Evolutionary conservation across 2,113 vertebrate species (phyloP), one percentile per base, ranked within the genome.

Genomic region (Otocyon megalotis): DNA sequence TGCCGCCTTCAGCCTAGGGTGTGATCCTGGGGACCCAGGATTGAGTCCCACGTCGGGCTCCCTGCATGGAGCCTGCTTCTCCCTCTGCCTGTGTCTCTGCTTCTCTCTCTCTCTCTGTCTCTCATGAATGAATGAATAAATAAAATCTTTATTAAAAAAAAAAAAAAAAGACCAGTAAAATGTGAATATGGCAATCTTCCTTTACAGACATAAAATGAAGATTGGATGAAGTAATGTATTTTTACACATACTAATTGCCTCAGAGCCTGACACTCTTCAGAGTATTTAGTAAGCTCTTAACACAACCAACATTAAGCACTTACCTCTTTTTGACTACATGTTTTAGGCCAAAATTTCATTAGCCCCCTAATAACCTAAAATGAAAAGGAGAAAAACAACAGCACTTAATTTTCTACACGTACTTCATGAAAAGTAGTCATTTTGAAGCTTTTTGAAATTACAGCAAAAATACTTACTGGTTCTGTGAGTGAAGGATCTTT

Each of bases 271-370:
- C 77, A 24, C 43, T n/a, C 24, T 5, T 50, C 62, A 56, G 53
- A 88, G 71, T 17, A 53, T 20, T 80, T 24, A 35, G 43, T 26
- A 32, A 28, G n/a, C 43, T 83, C 54, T 26, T 69, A 71, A 56
- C 43, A 63, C 11, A 60, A 60, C 4, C 50, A n/a, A 97, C 14
- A 26, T 1, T 20, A 85, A 94, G 58, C 30, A 92, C 98, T 98
- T 98, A 99, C 99, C 99, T 99, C 99, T 98, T 99, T 99, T 98
- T 99, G 99, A 99, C 99, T 99, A 99, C 99, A 99, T 16, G 99
- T 99, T 99, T 99, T 99, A 90, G 99, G 99, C 99, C 99, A 99
- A 99, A 99, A 99, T 98, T 99, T 99, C 99, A 99, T 99, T 98
- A 99, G 99, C 76, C 99, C 99, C 98, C 99, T 99, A 99, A 99